Percentiles rank a stretch among this genome's conserved stretches.
Conservation (phyloP, 2,797 vertebrate genomes). For the Hyperoplus immaculatus region DNA sequence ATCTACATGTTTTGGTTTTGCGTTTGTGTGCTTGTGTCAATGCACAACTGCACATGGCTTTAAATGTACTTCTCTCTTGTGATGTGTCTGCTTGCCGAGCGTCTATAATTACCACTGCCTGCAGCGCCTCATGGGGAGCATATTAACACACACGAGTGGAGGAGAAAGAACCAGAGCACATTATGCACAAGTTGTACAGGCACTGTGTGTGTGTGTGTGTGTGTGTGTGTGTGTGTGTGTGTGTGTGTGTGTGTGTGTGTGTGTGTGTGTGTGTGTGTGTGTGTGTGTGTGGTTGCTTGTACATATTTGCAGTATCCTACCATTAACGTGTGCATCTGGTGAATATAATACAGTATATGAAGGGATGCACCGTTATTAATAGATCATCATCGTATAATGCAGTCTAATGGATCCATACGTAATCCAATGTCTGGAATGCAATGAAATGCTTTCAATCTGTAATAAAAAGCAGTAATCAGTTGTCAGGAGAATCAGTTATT, state of each 20-base stretch:
- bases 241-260: no score
- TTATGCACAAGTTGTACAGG: conserved; percentile 57
- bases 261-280: no score
- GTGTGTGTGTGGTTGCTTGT: background rate
- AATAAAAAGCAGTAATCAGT: no score
- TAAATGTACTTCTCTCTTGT: conserved; percentile 69
- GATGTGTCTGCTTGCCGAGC: conserved; percentile 70
- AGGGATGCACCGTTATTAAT: conserved; percentile 17
- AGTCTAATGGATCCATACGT: background rate
- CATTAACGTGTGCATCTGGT: conserved; percentile 32
- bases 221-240: conserved; percentile 4
- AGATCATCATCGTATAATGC: background rate
- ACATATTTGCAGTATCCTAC: conserved; percentile 27
- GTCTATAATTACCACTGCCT: conserved; percentile 87
- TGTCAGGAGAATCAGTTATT: no score
- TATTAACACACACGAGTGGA: conserved; percentile 87
- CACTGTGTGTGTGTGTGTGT: conserved; percentile 10
- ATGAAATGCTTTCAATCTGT: no score
- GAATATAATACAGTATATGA: conserved; percentile 20
- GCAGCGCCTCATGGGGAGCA: conserved; percentile 83
- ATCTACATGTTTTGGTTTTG: conserved; percentile 1
- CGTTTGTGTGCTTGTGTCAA: conserved; percentile 2
- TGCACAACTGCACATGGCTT: conserved; percentile 47
- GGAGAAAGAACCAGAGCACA: conserved; percentile 62
- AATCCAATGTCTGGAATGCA: no score